Base-by-base conservation (phyloP, 2,888 invertebrate genomes). In the Tuberolachnus salignus region DNA sequence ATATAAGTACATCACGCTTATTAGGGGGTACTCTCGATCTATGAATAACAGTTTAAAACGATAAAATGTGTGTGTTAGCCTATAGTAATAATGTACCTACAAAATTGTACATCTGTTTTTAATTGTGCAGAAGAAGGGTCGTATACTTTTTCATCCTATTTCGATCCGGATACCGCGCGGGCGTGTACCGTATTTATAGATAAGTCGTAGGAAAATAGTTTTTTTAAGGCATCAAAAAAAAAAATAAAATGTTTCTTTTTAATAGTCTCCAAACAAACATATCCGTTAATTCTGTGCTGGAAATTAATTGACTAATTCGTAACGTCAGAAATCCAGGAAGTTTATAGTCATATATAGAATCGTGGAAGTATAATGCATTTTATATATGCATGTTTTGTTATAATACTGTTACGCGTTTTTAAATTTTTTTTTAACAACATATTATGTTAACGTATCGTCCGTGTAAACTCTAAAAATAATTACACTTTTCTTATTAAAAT, bases 81-180 rank as follows among this genome's bases (percentile, higher is more conserved):
- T 6, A 34, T 34, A 34, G 6, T 34, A 34, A 34, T 34, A 34
- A 34, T 34, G 34, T 34, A 53, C 8, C 26, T n/a, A 23, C 23
- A 1, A 34, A 61, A 16, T 51, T 23, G 1, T 46, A 66, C 64
- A 75, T 75, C 66, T 75, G 75, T 66, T 75, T 66, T 55, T 75
- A 75, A 75, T 75, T 66, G 46, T 53, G 6, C 34, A 44, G 44
- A 44, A 44, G 44, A 44, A 3, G 21, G 34, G 9, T 73, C 26
- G 34, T 46, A 66, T 73, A 61, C 51, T 67, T 75, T 75, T 57
- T 57, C 57, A 75, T 75, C 66, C 66, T 44, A 57, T 75, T 67
- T 66, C 55, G 57, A 61, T 75, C 46, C 26, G 57, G 46, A 44
- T 55, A 34, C 34, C 34, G 34, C 34, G 34, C 34, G 34, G 14